A percentile compares a stretch with the other conserved stretches of the same genome.
Evolutionary conservation across 2,113 vertebrate genomes (phyloP).

Genomic region (Hemiscyllium ocellatum): DNA sequence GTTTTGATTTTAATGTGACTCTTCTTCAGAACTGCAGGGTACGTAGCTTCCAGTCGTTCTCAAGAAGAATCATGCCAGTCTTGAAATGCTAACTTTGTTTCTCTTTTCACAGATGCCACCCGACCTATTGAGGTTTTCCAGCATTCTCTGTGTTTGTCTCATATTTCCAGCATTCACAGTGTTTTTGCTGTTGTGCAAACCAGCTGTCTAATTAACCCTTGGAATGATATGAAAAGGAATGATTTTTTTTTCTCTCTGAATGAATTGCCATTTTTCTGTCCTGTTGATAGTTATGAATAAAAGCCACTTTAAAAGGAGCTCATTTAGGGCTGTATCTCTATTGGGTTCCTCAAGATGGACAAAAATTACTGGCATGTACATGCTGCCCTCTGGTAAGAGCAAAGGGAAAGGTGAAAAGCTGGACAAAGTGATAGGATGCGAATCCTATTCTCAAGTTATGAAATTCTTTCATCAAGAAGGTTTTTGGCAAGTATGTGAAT

Average conservation of each 20-base stretch:
- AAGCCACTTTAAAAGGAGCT: not conserved
- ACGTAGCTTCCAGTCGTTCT: too few species aligned
- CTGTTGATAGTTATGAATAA: not conserved
- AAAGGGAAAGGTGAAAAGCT: not conserved
- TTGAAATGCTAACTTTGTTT: too few species aligned
- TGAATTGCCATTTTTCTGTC: not conserved
- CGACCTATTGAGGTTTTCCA: too few species aligned
- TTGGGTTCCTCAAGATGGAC: not conserved
- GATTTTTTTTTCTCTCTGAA: not conserved
- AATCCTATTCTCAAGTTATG: not conserved
- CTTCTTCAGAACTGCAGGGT: too few species aligned
- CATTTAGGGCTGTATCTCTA: not conserved
- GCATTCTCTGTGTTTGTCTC: too few species aligned
- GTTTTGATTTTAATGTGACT: too few species aligned
- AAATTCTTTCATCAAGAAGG: not conserved
- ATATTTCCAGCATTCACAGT: too few species aligned
- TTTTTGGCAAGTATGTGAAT: not conserved
- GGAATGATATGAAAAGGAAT: not conserved
- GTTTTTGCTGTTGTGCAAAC: too few species aligned
- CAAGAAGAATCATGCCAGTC: too few species aligned
- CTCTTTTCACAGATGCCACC: too few species aligned
- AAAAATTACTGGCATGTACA: not conserved
- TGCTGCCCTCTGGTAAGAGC: too few species aligned
- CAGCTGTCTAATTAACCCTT: not conserved
- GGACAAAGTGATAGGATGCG: not conserved